These are phyloP conservation scores for Hippocampus comes DNA, from an alignment of 2,113 vertebrate genomes.

Conservation along the genomic window DNA sequence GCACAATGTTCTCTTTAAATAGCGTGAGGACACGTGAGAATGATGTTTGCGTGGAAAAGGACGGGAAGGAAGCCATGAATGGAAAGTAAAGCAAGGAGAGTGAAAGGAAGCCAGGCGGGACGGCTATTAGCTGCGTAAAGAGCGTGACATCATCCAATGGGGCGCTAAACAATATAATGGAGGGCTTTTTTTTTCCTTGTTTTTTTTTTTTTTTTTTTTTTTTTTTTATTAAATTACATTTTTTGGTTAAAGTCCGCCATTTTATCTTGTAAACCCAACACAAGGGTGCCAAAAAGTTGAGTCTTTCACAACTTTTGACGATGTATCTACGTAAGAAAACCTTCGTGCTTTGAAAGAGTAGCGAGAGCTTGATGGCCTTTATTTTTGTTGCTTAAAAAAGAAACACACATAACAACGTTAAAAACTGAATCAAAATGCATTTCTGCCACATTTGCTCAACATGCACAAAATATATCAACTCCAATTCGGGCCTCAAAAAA, in stretches of 20 bases:
- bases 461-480: too few relatives aligned
- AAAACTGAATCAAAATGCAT: too few relatives aligned
- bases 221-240: too few relatives aligned
- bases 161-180: neutral
- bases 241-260: too few relatives aligned
- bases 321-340: neutral
- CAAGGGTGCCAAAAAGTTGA: neutral
- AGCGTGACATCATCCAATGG: neutral
- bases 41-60: conserved; percentile 23
- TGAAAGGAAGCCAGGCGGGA: neutral
- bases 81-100: conserved; percentile 45
- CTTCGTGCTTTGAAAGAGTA: too few relatives aligned
- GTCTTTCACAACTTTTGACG: neutral
- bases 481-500: too few relatives aligned
- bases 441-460: too few relatives aligned
- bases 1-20: conserved; percentile 60
- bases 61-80: conserved; percentile 20
- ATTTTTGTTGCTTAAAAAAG: too few relatives aligned
- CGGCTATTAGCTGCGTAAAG: neutral
- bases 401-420: too few relatives aligned
- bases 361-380: too few relatives aligned
- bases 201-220: neutral
- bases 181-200: neutral
- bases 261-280: too few relatives aligned
- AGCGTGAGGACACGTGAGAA: conserved; percentile 21